Base-by-base conservation (phyloP, 2,888 invertebrate species). In the Fissipunctia ypsillon region DNA sequence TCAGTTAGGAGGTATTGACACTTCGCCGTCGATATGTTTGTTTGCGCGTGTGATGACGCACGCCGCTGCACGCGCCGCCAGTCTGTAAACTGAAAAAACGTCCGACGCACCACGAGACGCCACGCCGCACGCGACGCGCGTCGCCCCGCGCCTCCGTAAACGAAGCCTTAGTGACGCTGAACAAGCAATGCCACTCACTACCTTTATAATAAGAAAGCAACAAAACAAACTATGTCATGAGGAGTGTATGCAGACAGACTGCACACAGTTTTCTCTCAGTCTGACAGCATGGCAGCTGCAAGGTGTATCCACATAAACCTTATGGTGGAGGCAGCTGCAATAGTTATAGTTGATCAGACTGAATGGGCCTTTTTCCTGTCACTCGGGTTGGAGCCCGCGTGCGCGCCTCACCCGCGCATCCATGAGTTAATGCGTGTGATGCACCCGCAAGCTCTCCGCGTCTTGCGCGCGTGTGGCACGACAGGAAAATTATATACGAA, bases 181-280 rank as follows among this genome's bases (percentile, higher is more conserved):
- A 61, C 48, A 35, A 60, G 45, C 45, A 43, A 12, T 52, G 35
- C 70, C 63, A 70, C 25, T 31, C 28, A 45, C 22, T 16, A 16
- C 28, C 19, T 57, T 60, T 63, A 54, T 52, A 64, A 35, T 68
- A 76, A 67, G 67, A 69, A 76, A 78, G 60, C 59, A 70, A 75
- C 59, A 67, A 69, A 69, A 69, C 52, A 57, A 63, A 60, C 35
- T 50, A 64, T 52, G 28, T 61, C 52, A 65, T 28, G 45, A 64
- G 28, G 38, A 65, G 64, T 65, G 50, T 43, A 48, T 52, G 56
- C 57, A 67, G 66, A 41, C 25, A 57, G 31, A 38, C 43, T 67
- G 63, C 45, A 38, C 45, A 16, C 63, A 56, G 48, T 52, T 57
- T 50, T 22, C 19, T 48, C 38, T 57, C 12, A 65, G 48, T 67